Evolutionary conservation across 2,888 invertebrate genomes (phyloP), one percentile per base, ranked within the genome.

Genomic region (Drosophila infuscata): DNA sequence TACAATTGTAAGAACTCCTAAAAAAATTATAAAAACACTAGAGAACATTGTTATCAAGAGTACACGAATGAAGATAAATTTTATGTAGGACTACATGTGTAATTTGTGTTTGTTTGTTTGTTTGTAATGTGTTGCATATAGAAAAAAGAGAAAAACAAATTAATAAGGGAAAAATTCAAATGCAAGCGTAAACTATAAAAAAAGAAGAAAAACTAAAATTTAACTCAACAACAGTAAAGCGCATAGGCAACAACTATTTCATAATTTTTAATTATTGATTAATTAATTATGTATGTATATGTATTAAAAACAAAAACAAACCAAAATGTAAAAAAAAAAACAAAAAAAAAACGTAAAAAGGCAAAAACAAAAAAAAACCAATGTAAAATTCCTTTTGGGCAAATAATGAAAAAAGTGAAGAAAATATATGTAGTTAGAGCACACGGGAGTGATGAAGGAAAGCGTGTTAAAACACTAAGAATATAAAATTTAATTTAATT

Each of bases 191-290:
- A 38, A 64, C 65, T 70, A 48, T 57, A 25, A 48, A 46, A 54
- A 57, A 60, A 46, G 33, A 32, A 41, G 25, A 46, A 43, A 59
- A 68, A 51, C 15, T 54, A 29, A 49, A 58, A 41, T 54, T 58
- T 61, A 61, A 60, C 35, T 36, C 54, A 70, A 73, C 43, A 46
- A n/a, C 48, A 69, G 52, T 64, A 48, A 60, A 36, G 53, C 41
- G 41, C 74, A 53, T 53, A 65, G 41, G 58, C 36, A 69, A 38
- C 61, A 78, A 65, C 70, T 77, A 70, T 75, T 89, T 89, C 79
- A 84, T 88, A 79, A 87, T 79, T 89, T 82, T 81, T 84, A 89
- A 85, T 89, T 84, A 89, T 89, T 76, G 84, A 83, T 83, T 83
- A 88, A 88, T 86, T 86, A 83, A 83, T 83, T 81, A 83, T 83